Evolutionary conservation across 2,113 vertebrate genomes (phyloP).

Genomic region (Lagopus muta): DNA sequence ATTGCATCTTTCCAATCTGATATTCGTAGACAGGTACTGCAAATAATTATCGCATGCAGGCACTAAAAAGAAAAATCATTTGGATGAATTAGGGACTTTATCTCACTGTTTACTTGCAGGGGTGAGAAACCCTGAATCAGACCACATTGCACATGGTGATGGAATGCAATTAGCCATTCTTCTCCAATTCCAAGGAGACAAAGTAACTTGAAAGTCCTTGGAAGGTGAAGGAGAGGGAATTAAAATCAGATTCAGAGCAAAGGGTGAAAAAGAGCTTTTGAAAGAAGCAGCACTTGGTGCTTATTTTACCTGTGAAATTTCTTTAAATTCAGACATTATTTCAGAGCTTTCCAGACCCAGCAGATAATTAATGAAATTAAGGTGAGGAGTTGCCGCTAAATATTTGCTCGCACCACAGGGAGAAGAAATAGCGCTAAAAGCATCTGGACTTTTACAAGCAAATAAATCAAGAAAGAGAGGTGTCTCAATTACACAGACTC

Average conservation of each 20-base stretch:
- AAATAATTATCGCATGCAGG: not conserved
- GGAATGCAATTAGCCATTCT: slow-evolving; percentile 34
- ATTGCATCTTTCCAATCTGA: not conserved
- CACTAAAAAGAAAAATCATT: slow-evolving; percentile 2
- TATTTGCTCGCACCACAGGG: slow-evolving; percentile 65
- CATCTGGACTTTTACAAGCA: slow-evolving; percentile 74
- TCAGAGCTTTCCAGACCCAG: slow-evolving; percentile 27
- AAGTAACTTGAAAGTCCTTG: slow-evolving; percentile 33
- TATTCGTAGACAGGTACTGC: not conserved
- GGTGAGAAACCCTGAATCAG: not conserved
- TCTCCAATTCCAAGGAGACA: slow-evolving; percentile 24
- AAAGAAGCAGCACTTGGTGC: not conserved
- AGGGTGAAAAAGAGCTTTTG: not conserved
- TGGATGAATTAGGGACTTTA: slow-evolving; percentile 23
- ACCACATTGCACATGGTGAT: not conserved
- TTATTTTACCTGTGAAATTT: not conserved
- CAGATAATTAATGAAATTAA: slow-evolving; percentile 75
- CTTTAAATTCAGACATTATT: slow-evolving; percentile 13
- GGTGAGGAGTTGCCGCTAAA: slow-evolving; percentile 62
- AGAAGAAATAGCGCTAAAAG: slow-evolving; percentile 61
- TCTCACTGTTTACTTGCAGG: slow-evolving; percentile 46
- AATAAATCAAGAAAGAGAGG: slow-evolving; percentile 63
- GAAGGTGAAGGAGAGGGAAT: not conserved
- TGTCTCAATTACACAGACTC: slow-evolving; percentile 24
- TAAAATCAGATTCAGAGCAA: slow-evolving; percentile 18